phyloP scores from a whole-genome alignment of 2,797 vertebrate genomes.

The Fundulus diaphanus region DNA sequence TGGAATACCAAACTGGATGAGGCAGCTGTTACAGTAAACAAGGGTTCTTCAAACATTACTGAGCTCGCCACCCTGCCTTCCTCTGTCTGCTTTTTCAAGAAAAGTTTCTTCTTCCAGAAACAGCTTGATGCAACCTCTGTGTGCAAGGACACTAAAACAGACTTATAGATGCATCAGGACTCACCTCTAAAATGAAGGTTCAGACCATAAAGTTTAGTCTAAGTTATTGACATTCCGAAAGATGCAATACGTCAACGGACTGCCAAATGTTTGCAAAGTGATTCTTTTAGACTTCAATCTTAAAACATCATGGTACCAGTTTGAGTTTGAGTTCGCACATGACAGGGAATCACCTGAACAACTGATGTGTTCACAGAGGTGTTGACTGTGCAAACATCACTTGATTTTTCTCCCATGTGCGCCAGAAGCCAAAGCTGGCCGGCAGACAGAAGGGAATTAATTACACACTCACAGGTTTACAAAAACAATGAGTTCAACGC shows the following conservation, averaged over 20 bases:
- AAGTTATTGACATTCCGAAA: neutral
- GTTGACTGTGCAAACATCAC: conserved; percentile 12
- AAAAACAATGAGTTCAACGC: conserved; percentile 67
- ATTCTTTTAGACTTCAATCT: neutral
- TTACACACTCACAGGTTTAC: conserved; percentile 64
- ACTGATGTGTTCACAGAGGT: conserved; percentile 23
- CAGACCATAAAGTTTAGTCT: conserved; percentile 14
- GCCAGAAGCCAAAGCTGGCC: conserved; percentile 35
- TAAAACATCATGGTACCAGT: neutral
- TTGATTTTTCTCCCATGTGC: conserved; percentile 24
- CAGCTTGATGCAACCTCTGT: neutral
- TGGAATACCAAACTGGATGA: neutral
- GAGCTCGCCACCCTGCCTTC: neutral
- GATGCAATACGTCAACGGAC: neutral
- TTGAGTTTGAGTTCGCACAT: neutral
- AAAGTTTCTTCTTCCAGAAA: neutral
- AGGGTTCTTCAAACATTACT: neutral
- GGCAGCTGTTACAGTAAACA: neutral
- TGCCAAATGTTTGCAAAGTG: conserved; percentile 1
- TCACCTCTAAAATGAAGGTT: conserved; percentile 10
- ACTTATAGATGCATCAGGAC: neutral
- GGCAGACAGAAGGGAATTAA: conserved; percentile 66
- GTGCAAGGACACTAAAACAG: neutral
- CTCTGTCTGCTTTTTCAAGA: neutral
- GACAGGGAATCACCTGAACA: conserved; percentile 26